phyloP scores from a whole-genome alignment of 35 echinoderm and acorn worm genomes.

The Holothuria glaberrima region DNA sequence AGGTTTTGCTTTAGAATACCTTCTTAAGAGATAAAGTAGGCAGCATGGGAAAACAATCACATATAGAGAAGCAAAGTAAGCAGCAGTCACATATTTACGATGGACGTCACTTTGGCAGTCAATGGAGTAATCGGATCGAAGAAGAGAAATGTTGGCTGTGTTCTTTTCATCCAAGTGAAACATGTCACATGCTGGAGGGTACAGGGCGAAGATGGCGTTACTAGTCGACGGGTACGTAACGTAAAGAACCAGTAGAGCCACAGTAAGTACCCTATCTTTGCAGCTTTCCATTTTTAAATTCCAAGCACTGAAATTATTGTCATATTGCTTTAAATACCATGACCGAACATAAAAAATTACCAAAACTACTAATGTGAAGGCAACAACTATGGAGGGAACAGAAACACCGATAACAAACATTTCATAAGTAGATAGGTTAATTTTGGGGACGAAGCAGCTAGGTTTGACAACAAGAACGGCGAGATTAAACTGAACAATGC shows the following conservation, averaged over 20 bases:
- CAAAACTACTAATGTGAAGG: neutral
- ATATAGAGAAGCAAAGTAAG: constrained; percentile 15
- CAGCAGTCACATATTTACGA: constrained; percentile 11
- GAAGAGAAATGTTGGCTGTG: neutral
- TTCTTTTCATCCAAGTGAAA: constrained; percentile 27
- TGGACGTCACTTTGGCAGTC: constrained; percentile 6
- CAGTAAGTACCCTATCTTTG: neutral
- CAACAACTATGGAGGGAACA: neutral
- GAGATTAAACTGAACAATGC: constrained; percentile 31
- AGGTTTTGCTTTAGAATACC: neutral
- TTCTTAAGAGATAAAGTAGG: constrained; percentile 3
- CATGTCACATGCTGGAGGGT: constrained; percentile 24
- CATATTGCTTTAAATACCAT: neutral
- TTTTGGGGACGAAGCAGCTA: constrained; percentile 31
- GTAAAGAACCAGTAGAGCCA: constrained; percentile 31
- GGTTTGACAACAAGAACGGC: constrained; percentile 37
- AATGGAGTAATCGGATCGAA: constrained; percentile 56
- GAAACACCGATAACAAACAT: constrained; percentile 2
- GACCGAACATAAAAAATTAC: neutral
- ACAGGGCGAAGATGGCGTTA: constrained; percentile 53
- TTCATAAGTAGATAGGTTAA: neutral
- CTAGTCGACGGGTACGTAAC: constrained; percentile 56
- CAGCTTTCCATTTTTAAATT: neutral
- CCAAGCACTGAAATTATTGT: neutral
- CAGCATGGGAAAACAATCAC: constrained; percentile 42